Base-by-base conservation (phyloP, 2,113 vertebrate species). In the Amphiprion percula region DNA sequence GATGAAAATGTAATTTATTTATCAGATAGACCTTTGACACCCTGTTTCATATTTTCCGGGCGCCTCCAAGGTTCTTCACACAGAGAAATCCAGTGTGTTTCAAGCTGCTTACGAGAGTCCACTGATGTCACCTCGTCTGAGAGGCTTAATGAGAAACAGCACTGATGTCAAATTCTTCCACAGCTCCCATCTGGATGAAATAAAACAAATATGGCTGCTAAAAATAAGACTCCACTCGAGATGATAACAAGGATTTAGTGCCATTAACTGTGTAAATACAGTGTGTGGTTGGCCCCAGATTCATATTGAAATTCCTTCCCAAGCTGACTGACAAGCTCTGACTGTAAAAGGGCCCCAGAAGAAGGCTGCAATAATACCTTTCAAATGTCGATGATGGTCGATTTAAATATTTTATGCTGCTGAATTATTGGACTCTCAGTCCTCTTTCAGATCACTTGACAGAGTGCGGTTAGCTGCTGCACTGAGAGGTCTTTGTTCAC, bases 171-270 rank as follows among this genome's bases (percentile, higher is more conserved):
- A 82, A 86, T 85, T 84, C 88, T 74, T 90, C 81, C 63, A 66
- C 79, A 2, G 64, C 49, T 79, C 74, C 84, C 91, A 93, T 93
- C 91, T 93, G 92, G 93, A 91, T 91, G 82, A 79, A 85, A 92
- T 93, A 76, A 90, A 90, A 87, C 79, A 83, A 87, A 87, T 72
- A 88, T 85, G 86, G 83, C 82, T 81, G 86, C 91, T 93, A 92
- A 93, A 93, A 93, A 93, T 93, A 90, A 90, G 80, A 68, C 79
- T 88, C 68, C 77, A 68, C 80, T 83, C 75, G 74, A 87, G 91
- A 85, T 88, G 92, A 91, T 93, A 91, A 92, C 84, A 87, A 86
- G 82, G 86, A 84, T 88, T 90, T 87, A 79, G 74, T 90, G 75
- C 83, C 76, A 91, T 90, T 86, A 85, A 85, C 70, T 80, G 83